Conservation (phyloP, 2,113 vertebrate species). For the Eurystomus gularis region DNA sequence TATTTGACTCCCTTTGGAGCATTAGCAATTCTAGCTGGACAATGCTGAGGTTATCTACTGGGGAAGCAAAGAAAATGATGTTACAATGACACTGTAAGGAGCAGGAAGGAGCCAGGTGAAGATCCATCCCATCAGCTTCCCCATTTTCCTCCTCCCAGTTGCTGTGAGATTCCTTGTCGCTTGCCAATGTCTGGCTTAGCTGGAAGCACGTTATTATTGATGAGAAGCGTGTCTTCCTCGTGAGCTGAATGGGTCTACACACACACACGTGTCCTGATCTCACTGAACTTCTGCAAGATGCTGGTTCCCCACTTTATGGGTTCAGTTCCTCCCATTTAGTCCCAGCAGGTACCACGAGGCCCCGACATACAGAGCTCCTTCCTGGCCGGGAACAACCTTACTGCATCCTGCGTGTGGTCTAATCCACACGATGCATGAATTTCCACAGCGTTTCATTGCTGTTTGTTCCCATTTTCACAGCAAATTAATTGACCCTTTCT, state of each 20-base stretch:
- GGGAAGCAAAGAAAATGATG: neutral
- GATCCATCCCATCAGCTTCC: neutral
- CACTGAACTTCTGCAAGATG: accelerated
- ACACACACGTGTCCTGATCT: neutral
- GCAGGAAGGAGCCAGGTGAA: neutral
- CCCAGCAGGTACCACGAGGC: neutral
- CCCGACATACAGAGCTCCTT: accelerated
- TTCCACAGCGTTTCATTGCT: accelerated
- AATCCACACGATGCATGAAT: accelerated
- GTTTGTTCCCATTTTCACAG: neutral
- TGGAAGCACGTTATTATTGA: accelerated
- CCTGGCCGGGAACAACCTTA: accelerated
- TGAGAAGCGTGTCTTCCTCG: neutral
- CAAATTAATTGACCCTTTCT: neutral
- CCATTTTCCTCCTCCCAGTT: neutral
- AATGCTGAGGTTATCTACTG: neutral
- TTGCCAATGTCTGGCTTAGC: neutral
- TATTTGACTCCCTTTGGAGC: neutral
- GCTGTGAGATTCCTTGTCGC: neutral
- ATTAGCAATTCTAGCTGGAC: neutral
- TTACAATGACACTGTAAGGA: neutral
- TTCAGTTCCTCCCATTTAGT: neutral
- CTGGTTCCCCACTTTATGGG: neutral
- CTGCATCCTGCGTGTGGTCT: accelerated
- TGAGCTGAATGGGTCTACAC: neutral